Conservation (phyloP, 2,888 invertebrate species). For the Drosophila nigricruria region DNA sequence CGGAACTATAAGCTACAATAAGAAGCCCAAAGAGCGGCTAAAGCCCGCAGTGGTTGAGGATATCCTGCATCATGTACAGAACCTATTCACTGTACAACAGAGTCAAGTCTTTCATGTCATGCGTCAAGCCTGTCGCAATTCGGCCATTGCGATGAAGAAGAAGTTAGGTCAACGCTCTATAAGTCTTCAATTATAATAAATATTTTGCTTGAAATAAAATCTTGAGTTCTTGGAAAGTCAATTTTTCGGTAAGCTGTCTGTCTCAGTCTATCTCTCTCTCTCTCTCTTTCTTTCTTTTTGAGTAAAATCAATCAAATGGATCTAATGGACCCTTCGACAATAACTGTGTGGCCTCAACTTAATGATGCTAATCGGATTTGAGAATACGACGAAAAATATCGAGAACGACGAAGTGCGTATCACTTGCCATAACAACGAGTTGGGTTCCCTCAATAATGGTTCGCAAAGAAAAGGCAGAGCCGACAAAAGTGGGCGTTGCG, state of each 20-base stretch:
- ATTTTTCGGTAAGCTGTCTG: neutral
- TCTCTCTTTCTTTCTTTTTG: neutral
- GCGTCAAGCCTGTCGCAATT: neutral
- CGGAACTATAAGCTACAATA: constrained; percentile 2
- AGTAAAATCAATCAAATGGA: constrained; percentile 71
- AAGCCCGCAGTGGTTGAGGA: constrained; percentile 3
- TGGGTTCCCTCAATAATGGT: neutral
- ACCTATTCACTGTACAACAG: neutral
- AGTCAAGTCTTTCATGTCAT: neutral
- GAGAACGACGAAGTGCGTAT: constrained; percentile 19
- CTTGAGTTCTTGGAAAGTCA: neutral
- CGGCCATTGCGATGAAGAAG: neutral
- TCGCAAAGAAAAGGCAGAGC: constrained; percentile 46
- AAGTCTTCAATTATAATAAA: neutral
- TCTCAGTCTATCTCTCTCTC: neutral
- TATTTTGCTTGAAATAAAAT: neutral
- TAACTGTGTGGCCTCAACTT: constrained; percentile 61
- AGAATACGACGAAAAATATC: constrained; percentile 55
- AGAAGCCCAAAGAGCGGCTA: neutral
- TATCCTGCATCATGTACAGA: constrained; percentile 3
- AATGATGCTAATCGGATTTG: constrained; percentile 82
- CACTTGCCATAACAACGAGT: constrained; percentile 37
- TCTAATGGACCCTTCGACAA: constrained; percentile 65
- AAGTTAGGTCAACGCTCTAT: neutral
- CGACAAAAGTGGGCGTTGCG: constrained; percentile 22